A percentile compares a stretch with the other conserved stretches of the same genome.
These are phyloP conservation scores for Diploptera punctata DNA, from an alignment of 2,888 invertebrate genomes.

Conservation along the genomic window DNA sequence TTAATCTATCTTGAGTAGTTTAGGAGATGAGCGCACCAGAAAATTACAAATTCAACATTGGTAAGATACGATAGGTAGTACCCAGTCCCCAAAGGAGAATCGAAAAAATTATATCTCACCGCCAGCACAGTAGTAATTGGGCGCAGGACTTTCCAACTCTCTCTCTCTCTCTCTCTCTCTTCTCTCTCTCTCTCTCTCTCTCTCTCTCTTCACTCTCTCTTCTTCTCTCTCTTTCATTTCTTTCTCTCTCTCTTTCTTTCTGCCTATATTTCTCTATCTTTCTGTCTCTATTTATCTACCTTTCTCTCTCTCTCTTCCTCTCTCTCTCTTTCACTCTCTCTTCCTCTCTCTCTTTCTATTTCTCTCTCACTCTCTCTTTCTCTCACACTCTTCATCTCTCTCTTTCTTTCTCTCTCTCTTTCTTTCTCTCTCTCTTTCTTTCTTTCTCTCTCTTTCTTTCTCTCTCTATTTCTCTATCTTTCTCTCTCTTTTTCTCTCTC, in stretches of 20 bases:
- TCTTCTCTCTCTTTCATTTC: neutral
- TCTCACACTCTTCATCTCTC: neutral
- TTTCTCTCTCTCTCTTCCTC: neutral
- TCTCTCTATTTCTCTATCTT: neutral
- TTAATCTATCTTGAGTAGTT: too few relatives aligned
- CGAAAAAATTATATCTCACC: too few relatives aligned
- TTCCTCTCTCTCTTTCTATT: neutral
- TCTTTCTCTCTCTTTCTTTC: neutral
- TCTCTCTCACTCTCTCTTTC: neutral
- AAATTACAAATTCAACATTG: too few relatives aligned
- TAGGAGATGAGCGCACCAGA: too few relatives aligned
- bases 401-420: slow-evolving; percentile 1
- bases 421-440: neutral
- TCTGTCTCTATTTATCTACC: neutral
- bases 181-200: neutral
- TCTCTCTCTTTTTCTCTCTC: neutral
- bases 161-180: neutral
- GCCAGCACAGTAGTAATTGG: too few relatives aligned
- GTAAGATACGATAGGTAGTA: too few relatives aligned
- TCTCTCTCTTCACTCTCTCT: neutral
- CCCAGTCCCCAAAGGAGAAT: too few relatives aligned
- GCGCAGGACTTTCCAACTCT: neutral
- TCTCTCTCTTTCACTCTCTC: neutral
- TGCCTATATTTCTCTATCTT: neutral
- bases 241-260: neutral